phyloP scores from a whole-genome alignment of 2,797 vertebrate species.

The Paedocypris micromegethes region DNA sequence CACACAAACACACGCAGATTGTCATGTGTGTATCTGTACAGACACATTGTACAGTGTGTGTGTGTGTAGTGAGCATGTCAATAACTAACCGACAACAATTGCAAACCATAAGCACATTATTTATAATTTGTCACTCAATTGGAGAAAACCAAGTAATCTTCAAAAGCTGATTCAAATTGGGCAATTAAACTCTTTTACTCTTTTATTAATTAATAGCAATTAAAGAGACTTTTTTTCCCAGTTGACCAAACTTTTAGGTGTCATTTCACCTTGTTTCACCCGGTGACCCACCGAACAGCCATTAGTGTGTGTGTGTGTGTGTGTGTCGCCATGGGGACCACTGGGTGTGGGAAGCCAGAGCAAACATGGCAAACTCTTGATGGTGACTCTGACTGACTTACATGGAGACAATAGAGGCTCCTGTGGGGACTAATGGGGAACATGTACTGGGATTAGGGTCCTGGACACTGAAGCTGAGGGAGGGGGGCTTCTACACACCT shows the following conservation, averaged over 20 bases:
- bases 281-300: constrained; percentile 4
- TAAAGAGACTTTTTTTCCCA: background rate
- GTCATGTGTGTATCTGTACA: too few species aligned
- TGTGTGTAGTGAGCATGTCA: too few species aligned
- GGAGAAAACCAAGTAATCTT: too few species aligned
- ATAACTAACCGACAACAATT: too few species aligned
- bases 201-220: too few species aligned
- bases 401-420: constrained; percentile 60
- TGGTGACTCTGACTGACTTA: constrained; percentile 66
- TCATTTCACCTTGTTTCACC: constrained; percentile 13
- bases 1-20: too few species aligned
- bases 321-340: constrained; percentile 61
- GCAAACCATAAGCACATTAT: too few species aligned
- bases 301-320: constrained; percentile 12
- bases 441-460: constrained; percentile 69
- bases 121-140: too few species aligned
- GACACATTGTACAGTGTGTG: too few species aligned
- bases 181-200: too few species aligned
- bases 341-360: constrained; percentile 67
- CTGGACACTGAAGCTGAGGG: constrained; percentile 45
- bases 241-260: background rate
- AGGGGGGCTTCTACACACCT: constrained; percentile 24
- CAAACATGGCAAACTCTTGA: constrained; percentile 62
- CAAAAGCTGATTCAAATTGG: too few species aligned
- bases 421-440: constrained; percentile 70